phyloP scores from a whole-genome alignment of 1,140 invertebrate genomes.

The Sycophila sp. region DNA sequence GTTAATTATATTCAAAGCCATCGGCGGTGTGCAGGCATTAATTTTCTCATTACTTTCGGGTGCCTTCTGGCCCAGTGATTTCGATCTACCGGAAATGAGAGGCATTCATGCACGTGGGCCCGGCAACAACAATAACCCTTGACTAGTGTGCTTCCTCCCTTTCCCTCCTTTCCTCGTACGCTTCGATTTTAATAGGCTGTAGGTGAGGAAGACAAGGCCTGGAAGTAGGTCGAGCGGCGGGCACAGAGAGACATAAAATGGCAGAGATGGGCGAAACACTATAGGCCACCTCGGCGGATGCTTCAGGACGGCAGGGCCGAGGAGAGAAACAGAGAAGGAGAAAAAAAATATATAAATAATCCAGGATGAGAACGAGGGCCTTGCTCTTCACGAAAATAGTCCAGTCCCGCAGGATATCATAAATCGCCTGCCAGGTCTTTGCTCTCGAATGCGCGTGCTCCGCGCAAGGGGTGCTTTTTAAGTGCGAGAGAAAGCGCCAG shows the following conservation, averaged over 20 bases:
- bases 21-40: too few relatives aligned
- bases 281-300: too few relatives aligned
- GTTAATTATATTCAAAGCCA: too few relatives aligned
- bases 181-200: constrained; percentile 5
- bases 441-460: background rate
- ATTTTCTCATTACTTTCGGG: too few relatives aligned
- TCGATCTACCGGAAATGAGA: constrained; percentile 1
- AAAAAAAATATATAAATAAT: too few relatives aligned
- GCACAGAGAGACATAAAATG: background rate
- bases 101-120: too few relatives aligned
- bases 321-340: constrained; percentile 12
- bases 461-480: too few relatives aligned
- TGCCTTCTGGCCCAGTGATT: too few relatives aligned
- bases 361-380: background rate
- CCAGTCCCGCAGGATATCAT: constrained; percentile 13
- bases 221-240: constrained; percentile 35
- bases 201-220: background rate
- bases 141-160: background rate
- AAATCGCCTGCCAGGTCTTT: constrained; percentile 23
- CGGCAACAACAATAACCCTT: too few relatives aligned
- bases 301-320: too few relatives aligned
- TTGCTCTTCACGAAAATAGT: constrained; percentile 20
- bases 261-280: background rate
- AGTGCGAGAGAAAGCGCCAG: background rate
- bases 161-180: background rate